Evolutionary conservation across 2,113 vertebrate species (phyloP).

Genomic region (Ancistrus triradiatus): DNA sequence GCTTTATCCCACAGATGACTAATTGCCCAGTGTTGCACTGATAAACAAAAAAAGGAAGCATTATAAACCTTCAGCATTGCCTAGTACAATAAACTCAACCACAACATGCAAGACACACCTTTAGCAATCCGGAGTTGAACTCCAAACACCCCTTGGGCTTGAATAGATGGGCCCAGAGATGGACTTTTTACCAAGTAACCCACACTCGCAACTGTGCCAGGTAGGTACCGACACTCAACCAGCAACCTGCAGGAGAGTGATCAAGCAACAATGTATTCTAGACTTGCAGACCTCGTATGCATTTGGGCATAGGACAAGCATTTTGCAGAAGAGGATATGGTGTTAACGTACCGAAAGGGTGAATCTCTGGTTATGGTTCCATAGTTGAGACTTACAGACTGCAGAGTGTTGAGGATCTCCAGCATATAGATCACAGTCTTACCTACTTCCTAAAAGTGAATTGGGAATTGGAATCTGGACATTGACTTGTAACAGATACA

Average conservation of each 20-base stretch:
- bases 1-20: no score
- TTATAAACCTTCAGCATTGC: no score
- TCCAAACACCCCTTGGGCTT: conserved; percentile 62
- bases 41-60: no score
- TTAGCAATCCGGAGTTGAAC: conserved; percentile 71
- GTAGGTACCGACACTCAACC: conserved; percentile 67
- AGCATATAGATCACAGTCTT: conserved; percentile 66
- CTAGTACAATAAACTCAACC: no score
- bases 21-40: no score
- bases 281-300: no score
- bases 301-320: neutral
- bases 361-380: conserved; percentile 72
- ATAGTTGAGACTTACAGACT: conserved; percentile 62
- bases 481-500: no score
- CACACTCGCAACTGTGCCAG: conserved; percentile 52
- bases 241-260: conserved; percentile 53
- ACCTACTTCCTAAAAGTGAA: conserved; percentile 55
- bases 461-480: no score
- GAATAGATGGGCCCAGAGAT: conserved; percentile 56
- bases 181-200: conserved; percentile 70
- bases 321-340: neutral
- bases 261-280: no score
- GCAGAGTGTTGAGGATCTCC: conserved; percentile 63
- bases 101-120: conserved; percentile 48
- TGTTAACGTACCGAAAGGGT: conserved; percentile 59